Base-by-base conservation (phyloP, 2,113 vertebrate species). In the Edolisoma coerulescens region DNA sequence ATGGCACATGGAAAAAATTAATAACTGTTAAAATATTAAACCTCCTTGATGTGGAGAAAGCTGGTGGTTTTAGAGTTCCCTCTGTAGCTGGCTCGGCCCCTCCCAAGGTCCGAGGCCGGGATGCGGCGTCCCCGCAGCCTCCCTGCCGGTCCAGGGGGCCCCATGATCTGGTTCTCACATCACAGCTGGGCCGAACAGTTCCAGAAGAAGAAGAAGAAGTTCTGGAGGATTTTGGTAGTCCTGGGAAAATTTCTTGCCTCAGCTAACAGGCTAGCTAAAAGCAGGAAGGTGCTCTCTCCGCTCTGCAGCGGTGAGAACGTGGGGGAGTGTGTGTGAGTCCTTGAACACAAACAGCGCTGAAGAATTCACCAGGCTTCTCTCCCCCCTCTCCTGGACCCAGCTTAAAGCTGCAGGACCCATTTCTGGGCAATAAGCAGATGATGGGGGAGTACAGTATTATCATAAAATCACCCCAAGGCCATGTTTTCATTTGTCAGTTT, bases 81-180 rank as follows among this genome's bases (percentile, higher is more conserved):
- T 35, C n/a, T 59, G n/a, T 59, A 59, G n/a, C n/a, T 59, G n/a
- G n/a, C 56, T 59, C 3, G 10, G n/a, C 23, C 23, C 56, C n/a
- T 35, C 56, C 22, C 7, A 4, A 35, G 56, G n/a, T 16, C 22
- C 1, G 6, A 59, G 23, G 15, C 56, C 3, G 1, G n/a, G n/a
- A 35, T 59, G 56, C 3, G 6, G 10, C 9, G 2, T 59, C n/a
- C n/a, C 56, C 2, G 1, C 56, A 59, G 22, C 56, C 15, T 59
- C 23, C 10, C 23, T 35, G 23, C 22, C 2, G 2, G 22, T 59
- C n/a, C 56, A 59, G 2, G 2, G n/a, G 15, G 7, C 17, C 22
- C 1, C 7, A 8, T 59, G 22, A 26, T 59, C 56, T 35, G 56
- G n/a, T 35, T 59, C n/a, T 59, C 4, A 2, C 23, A 35, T 59